Evolutionary conservation across 2,113 vertebrate genomes (phyloP).

Genomic region (Indicator indicator): DNA sequence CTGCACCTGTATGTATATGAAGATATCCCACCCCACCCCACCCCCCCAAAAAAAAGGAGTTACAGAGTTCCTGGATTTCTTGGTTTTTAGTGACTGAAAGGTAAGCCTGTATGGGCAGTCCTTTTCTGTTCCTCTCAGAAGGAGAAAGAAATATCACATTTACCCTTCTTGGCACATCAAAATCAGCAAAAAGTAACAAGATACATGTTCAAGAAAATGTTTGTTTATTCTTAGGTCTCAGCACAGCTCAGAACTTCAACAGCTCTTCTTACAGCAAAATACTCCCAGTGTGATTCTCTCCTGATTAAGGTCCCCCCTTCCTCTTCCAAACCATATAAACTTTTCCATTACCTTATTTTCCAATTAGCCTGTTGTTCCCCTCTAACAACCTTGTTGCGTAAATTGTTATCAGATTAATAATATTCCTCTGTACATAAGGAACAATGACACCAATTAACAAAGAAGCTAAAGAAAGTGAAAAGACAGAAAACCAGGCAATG

Average conservation of each 20-base stretch:
- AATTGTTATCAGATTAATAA: not conserved
- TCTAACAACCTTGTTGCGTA: not conserved
- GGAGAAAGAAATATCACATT: not conserved
- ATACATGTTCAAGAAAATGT: not conserved
- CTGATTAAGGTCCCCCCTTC: not conserved
- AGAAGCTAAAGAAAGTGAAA: not conserved
- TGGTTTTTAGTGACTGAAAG: not conserved
- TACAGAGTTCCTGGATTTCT: not conserved
- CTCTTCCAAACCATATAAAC: not conserved
- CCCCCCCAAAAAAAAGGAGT: not conserved
- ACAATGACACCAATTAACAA: not conserved
- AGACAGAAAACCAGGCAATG: not conserved
- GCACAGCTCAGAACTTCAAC: not conserved
- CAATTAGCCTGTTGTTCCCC: not conserved
- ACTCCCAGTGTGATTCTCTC: not conserved
- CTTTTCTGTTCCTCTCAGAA: constrained; percentile 7
- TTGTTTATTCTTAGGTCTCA: not conserved
- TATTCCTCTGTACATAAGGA: not conserved
- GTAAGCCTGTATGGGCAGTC: not conserved
- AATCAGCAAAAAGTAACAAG: not conserved
- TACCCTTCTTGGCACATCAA: not conserved
- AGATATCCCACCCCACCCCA: not conserved
- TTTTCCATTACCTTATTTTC: constrained; percentile 18
- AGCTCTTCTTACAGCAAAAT: not conserved
- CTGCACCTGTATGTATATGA: not conserved